Evolutionary conservation across 2,888 invertebrate genomes (phyloP), one percentile per base, ranked within the genome.

Genomic region (Chirona hameri): DNA sequence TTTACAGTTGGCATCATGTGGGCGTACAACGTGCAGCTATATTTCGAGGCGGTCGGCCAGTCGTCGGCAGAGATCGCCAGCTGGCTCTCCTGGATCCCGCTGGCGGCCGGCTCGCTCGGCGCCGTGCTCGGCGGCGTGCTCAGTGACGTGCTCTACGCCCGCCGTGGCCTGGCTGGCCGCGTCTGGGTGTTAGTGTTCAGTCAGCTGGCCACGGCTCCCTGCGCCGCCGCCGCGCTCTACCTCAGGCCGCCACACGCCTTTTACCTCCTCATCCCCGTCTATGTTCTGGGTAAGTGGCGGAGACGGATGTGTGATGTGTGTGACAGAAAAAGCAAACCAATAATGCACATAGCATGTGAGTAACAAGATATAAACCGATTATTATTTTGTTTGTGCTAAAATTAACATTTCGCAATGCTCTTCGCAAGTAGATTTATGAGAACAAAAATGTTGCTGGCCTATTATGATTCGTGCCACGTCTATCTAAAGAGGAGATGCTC

Each of bases 21-120:
- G 76, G 88, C 88, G 7, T 88, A 88, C 85, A 88, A 88, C 85
- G 88, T 88, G 0, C 88, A 88, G 85, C 86, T 87, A 1, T 89
- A 88, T 84, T 89, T 87, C 84, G 86, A 86, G 48, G 85, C 86
- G 80, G 85, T 87, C 46, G 87, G 87, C 4, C 86, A 88, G 85
- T 86, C 86, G 7, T 85, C 86, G 69, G 85, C 86, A 80, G 85
- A 87, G 82, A 88, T 88, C 76, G 88, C 85, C 24, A 85, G 86
- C 27, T 89, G 86, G 85, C 87, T 89, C 86, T 87, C 88, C 0
- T 88, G 88, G 88, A 87, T 88, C 24, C 88, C 88, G 1, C 86
- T 88, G 76, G 46, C 24, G 76, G 76, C 76, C 79, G 87, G 88
- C 65, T 72, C 52, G 24, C 29, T 39, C 7, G 52, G 39, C 46